phyloP scores from a whole-genome alignment of 1,140 invertebrate species.

The Apis florea region DNA sequence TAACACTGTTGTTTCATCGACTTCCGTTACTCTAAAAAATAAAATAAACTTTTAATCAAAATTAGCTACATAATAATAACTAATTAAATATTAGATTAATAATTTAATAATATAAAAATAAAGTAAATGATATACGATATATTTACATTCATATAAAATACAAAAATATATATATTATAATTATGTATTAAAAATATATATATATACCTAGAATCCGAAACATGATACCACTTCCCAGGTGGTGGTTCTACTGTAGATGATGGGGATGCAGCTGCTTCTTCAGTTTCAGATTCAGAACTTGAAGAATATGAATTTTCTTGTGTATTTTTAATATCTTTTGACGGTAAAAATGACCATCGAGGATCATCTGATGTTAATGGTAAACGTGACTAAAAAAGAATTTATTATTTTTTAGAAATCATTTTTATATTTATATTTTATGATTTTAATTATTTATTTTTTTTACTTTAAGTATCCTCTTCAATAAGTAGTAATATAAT shows the following conservation, averaged over 20 bases:
- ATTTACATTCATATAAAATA: no score
- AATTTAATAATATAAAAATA: no score
- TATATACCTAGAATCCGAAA: constrained; percentile 89
- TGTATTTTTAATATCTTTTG: constrained; percentile 80
- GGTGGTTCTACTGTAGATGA: constrained; percentile 81
- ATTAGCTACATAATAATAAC: no score
- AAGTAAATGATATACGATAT: no score
- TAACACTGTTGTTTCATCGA: constrained; percentile 90
- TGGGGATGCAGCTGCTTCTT: constrained; percentile 74
- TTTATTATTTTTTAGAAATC: background rate
- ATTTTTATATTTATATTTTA: background rate
- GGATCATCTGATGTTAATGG: constrained; percentile 82
- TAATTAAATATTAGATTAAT: no score
- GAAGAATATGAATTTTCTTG: constrained; percentile 67
- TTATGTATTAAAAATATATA: no score
- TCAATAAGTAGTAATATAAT: background rate
- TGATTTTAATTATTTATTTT: background rate
- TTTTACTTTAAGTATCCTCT: background rate
- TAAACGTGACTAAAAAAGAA: constrained; percentile 73
- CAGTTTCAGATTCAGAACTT: constrained; percentile 78
- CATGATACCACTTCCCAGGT: constrained; percentile 93
- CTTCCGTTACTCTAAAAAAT: constrained; percentile 85
- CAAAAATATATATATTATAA: no score
- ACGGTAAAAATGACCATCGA: constrained; percentile 85
- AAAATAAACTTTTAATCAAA: background rate